These are phyloP conservation scores for Sceliomorpha sp. DNA, from an alignment of 2,888 invertebrate species.

Conservation along the genomic window DNA sequence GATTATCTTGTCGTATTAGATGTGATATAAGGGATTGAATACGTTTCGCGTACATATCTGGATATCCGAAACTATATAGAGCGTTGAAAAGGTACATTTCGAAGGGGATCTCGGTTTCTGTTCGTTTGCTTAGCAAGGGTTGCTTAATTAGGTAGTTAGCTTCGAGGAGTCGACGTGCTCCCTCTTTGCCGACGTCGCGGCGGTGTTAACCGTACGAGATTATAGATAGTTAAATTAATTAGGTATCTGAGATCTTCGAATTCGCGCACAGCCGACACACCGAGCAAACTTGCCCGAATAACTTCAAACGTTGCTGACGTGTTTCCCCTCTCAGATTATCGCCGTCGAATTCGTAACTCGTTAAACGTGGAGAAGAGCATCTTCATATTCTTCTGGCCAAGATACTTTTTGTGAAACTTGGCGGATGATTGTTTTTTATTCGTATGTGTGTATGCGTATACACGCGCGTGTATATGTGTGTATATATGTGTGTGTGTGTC, in stretches of 20 bases:
- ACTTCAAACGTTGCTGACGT: slow-evolving; percentile 19
- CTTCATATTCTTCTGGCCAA: too few species aligned
- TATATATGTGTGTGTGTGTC: too few species aligned
- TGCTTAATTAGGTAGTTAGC: slow-evolving; percentile 73
- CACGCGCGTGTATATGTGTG: too few species aligned
- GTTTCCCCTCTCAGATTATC: slow-evolving; percentile 8
- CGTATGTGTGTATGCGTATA: too few species aligned
- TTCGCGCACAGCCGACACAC: slow-evolving; percentile 43
- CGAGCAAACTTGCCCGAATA: slow-evolving; percentile 19
- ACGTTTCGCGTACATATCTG: slow-evolving; percentile 40
- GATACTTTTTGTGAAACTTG: too few species aligned
- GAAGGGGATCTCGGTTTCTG: slow-evolving; percentile 51
- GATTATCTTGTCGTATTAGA: slow-evolving; percentile 36
- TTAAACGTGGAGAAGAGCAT: too few species aligned
- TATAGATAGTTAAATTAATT: slow-evolving; percentile 72
- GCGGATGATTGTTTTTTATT: too few species aligned
- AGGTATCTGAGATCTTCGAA: slow-evolving; percentile 65
- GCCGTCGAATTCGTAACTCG: not conserved
- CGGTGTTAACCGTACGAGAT: slow-evolving; percentile 67
- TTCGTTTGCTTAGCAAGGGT: slow-evolving; percentile 63
- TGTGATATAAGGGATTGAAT: slow-evolving; percentile 38
- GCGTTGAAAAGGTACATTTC: slow-evolving; percentile 51
- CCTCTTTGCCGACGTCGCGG: slow-evolving; percentile 50
- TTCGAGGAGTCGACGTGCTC: slow-evolving; percentile 55
- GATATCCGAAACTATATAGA: slow-evolving; percentile 36